Evolutionary conservation across 2,113 vertebrate species (phyloP).

Genomic region (Nycticebus coucang): DNA sequence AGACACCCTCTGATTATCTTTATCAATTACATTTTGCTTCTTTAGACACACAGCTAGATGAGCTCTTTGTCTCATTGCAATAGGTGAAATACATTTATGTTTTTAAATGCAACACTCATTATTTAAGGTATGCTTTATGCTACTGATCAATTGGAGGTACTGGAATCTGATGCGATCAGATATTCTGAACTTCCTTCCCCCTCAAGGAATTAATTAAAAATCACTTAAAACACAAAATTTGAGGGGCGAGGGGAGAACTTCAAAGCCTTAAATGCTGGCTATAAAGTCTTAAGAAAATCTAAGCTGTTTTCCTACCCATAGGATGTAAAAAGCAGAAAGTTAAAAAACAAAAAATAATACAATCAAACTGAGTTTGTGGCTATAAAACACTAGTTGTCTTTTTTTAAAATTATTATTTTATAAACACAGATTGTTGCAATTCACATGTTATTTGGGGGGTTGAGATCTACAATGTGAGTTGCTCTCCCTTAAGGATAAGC

Average conservation of each 20-base stretch:
- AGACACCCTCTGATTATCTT: conserved; percentile 77
- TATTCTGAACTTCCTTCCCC: not conserved
- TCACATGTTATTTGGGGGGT: conserved; percentile 17
- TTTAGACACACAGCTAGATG: conserved; percentile 61
- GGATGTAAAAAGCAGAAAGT: not conserved
- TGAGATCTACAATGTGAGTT: not conserved
- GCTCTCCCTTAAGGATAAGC: conserved; percentile 49
- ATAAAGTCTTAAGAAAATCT: conserved; percentile 26
- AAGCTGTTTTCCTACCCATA: not conserved
- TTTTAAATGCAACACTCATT: conserved; percentile 49
- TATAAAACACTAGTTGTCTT: not conserved
- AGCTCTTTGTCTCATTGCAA: not conserved
- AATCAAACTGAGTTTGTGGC: not conserved
- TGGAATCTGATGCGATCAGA: not conserved
- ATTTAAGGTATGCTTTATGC: conserved; percentile 34
- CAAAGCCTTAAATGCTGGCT: conserved; percentile 13
- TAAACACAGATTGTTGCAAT: not conserved
- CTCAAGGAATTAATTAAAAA: conserved; percentile 60
- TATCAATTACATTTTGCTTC: conserved; percentile 81
- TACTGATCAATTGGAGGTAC: not conserved
- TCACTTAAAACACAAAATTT: conserved; percentile 26
- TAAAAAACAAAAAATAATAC: conserved; percentile 11
- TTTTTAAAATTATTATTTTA: not conserved
- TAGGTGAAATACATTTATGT: conserved; percentile 9
- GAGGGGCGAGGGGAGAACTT: not conserved